These are phyloP conservation scores for human DNA, from an alignment of 2,113 vertebrate species.

Conservation along the genomic window GRCh38 chr5:160052501-160053000, in stretches of 20 bases:
- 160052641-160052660: not conserved
- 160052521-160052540: not conserved
- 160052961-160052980: not conserved
- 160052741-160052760: not conserved
- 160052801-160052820: not conserved
- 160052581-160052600: not conserved
- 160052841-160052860: not conserved
- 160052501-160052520: not conserved
- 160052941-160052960: not conserved
- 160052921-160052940: not conserved
- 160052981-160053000: not conserved
- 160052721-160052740: not conserved
- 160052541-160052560: not conserved
- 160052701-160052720: not conserved
- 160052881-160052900: not conserved
- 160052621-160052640: not conserved
- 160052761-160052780: not conserved
- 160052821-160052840: not conserved
- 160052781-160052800: not conserved
- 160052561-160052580: not conserved
- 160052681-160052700: not conserved
- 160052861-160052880: not conserved
- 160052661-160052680: not conserved
- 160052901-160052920: not conserved
- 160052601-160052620: not conserved